A percentile compares a stretch with the other conserved stretches of the same genome.
Evolutionary conservation across 1,140 invertebrate genomes (phyloP).

Genomic region (Batillaria attramentaria): DNA sequence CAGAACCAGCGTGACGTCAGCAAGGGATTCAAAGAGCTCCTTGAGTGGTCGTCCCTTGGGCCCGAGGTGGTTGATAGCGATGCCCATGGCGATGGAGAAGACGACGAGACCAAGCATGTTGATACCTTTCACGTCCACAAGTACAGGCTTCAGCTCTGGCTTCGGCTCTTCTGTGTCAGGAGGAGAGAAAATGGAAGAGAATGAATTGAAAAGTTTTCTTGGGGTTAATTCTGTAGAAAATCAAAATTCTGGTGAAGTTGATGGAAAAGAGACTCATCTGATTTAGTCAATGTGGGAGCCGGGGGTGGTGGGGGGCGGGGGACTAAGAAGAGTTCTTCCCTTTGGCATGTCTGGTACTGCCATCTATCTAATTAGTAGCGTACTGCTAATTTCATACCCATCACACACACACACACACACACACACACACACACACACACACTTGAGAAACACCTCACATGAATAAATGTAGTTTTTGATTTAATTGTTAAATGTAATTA

Average conservation of each 20-base stretch:
- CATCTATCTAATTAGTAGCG: background rate
- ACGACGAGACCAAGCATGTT: slow-evolving; percentile 73
- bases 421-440: no score
- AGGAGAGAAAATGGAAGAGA: no score
- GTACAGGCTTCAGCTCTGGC: slow-evolving; percentile 37
- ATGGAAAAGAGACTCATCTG: no score
- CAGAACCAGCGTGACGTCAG: slow-evolving; percentile 72
- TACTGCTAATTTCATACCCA: background rate
- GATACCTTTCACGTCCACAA: slow-evolving; percentile 57
- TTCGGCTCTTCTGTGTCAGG: no score
- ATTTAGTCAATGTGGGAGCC: no score
- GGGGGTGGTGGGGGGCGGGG: no score
- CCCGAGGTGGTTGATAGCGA: slow-evolving; percentile 70
- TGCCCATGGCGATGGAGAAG: slow-evolving; percentile 74
- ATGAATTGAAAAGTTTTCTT: background rate
- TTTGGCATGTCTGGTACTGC: background rate
- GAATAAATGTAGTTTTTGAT: background rate
- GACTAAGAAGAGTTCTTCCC: no score
- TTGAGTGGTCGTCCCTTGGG: slow-evolving; percentile 71
- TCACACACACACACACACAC: background rate
- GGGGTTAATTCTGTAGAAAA: background rate
- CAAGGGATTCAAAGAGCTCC: slow-evolving; percentile 72
- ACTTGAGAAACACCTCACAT: no score
- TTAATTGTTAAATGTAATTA: background rate
- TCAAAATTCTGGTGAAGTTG: no score